Conservation (phyloP, 2,113 vertebrate genomes). For the Chloropsis hardwickii region DNA sequence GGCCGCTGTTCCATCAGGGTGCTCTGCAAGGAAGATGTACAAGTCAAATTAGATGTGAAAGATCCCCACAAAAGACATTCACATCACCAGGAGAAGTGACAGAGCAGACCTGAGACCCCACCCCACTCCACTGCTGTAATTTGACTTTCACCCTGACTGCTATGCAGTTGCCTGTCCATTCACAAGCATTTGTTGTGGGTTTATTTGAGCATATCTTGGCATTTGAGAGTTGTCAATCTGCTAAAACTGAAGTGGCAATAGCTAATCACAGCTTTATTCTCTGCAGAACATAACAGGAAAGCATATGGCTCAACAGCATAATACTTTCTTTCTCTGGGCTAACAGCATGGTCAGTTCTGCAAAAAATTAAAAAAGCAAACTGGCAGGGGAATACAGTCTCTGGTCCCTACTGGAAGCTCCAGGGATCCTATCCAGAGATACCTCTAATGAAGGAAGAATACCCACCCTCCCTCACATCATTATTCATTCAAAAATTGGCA, state of each 20-base stretch:
- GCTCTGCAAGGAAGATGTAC: background rate
- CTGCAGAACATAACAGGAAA: background rate
- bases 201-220: constrained; percentile 6
- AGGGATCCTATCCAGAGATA: background rate
- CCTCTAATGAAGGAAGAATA: background rate
- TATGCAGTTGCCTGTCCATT: background rate
- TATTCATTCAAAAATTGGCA: background rate
- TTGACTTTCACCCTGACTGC: background rate
- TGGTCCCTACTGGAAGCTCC: background rate
- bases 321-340: background rate
- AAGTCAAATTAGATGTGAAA: background rate
- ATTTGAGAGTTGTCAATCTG: constrained; percentile 5
- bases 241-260: constrained; percentile 7
- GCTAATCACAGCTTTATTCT: constrained; percentile 5
- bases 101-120: background rate
- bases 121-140: background rate
- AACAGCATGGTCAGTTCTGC: background rate
- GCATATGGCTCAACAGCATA: background rate
- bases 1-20: background rate
- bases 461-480: background rate
- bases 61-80: background rate
- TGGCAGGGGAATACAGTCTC: background rate
- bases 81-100: background rate
- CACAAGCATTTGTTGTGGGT: background rate
- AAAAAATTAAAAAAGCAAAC: background rate